Evolutionary conservation across 37 sponge, comb jelly and placozoan species (phyloP), one percentile per base, ranked within the genome.

Genomic region (Petrosia ficiformis): DNA sequence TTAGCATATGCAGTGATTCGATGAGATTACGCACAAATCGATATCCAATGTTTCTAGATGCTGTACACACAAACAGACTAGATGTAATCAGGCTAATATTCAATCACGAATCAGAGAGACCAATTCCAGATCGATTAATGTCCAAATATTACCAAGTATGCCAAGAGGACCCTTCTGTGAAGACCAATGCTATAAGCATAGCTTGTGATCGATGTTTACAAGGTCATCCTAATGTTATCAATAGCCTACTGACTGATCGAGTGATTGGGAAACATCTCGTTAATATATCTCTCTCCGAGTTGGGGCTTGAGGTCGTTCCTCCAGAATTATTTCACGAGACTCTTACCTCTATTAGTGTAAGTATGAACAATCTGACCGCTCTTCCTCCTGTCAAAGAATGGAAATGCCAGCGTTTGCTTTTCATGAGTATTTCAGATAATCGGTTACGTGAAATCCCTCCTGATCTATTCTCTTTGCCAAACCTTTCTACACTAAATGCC

Each of bases 391-490:
- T 30, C 36, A 26, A 56, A 33, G 26, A 44, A 3, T 76, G 77
- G 77, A 61, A 52, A 5, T 83, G 85, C 30, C 58, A 33, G 11
- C 26, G 42, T 1, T 65, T 89, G 35, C 2, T 44, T 14, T 42
- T 67, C 16, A 60, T 89, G 21, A 79, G 77, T 39, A 29, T 83
- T 40, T 65, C 84, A 2, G 31, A 59, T 31, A 89, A 89, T 69
- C 40, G 22, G 42, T 78, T 89, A 68, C 48, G 67, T 1, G 43
- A 31, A 0, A 33, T 84, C 4, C 90, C 81, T 21, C n/a, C 43
- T 3, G 81, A 43, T 16, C 22, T 84, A 25, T 90, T 90, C 54
- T 44, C 54, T 39, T 48, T 90, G n/a, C 74, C 79, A 0, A 30
- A 21, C 43, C 44, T 90, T 11, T 35, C 0, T 24, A 74, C 40